Percentiles rank a stretch among this genome's conserved stretches.
phyloP scores from a whole-genome alignment of 2,113 vertebrate species.

The Aplodontia rufa region DNA sequence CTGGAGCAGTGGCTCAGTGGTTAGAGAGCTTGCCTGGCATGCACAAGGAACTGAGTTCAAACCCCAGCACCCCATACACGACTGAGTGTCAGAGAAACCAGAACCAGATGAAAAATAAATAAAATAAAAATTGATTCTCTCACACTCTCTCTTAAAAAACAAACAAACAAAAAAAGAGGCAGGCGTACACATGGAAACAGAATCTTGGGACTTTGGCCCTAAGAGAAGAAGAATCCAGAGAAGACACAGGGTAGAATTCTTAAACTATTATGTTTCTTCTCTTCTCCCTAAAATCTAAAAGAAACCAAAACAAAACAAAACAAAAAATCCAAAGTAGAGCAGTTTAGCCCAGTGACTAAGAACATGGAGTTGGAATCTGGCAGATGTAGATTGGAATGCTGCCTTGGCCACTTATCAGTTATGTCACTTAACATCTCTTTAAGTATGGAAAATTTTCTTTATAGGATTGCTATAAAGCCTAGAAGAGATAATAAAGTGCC shows the following conservation, averaged over 20 bases:
- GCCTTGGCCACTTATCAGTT: not conserved
- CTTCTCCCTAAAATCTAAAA: slow-evolving; percentile 15
- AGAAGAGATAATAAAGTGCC: slow-evolving; percentile 2
- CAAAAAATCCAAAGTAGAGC: not conserved
- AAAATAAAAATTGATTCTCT: too few relatives aligned
- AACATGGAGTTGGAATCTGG: not conserved
- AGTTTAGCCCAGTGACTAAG: not conserved
- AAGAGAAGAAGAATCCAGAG: slow-evolving; percentile 26
- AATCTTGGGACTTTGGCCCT: not conserved
- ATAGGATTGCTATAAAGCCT: not conserved
- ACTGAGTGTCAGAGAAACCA: too few relatives aligned
- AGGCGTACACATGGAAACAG: not conserved
- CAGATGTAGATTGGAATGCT: not conserved
- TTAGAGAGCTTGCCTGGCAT: too few relatives aligned
- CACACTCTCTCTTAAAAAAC: too few relatives aligned
- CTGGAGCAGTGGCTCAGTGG: too few relatives aligned
- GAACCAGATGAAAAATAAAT: too few relatives aligned
- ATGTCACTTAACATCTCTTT: not conserved
- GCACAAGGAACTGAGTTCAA: too few relatives aligned
- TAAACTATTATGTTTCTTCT: not conserved
- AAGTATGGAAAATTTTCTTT: slow-evolving; percentile 10
- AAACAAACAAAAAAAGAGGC: too few relatives aligned
- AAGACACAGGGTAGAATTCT: not conserved
- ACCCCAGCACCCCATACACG: too few relatives aligned
- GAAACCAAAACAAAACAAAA: too few relatives aligned